Evolutionary conservation across 1,140 invertebrate genomes (phyloP), one percentile per base, ranked within the genome.

Genomic region (Carposina sasakii): DNA sequence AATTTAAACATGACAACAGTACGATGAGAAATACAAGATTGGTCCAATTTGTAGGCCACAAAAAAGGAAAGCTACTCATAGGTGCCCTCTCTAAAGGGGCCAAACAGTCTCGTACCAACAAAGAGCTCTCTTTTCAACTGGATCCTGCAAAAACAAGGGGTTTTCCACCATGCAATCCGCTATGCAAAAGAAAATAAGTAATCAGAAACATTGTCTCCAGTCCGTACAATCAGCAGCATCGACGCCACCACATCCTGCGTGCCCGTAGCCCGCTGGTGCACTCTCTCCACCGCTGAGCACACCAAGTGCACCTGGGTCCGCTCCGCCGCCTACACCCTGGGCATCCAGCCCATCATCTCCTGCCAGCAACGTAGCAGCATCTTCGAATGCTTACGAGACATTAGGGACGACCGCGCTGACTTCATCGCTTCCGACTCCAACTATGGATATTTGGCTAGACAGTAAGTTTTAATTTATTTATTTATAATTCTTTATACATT

Each of bases 381-480:
- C 3, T 85, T 89, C 37, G 85, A 89, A 12, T 94, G 93, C 68
- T 86, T 94, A 42, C 61, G 73, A 0, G 81, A 86, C 44, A 89
- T 94, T 19, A 73, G 83, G 20, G 74, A 87, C 2, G 76, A 86
- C 10, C 52, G 84, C 3, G 89, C 90, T n/a, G 92, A 94, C 66
- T 78, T 94, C 43, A 88, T 92, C 12, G 87, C 87, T 1, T 73
- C 90, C 1, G 90, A 92, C 31, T 88, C 91, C 0, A 91, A 92
- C 60, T 90, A 91, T 54, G 91, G 91, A 34, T 92, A 89, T 60
- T 71, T 91, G 20, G 90, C 90, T n/a, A 89, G 91, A 67, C 81
- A 88, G 88, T 93, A 82, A 86, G 82, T 82, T n/a, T n/a, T n/a
- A n/a, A n/a, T n/a, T n/a, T n/a, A n/a, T n/a, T n/a, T n/a, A n/a